Conservation (phyloP, 2,113 vertebrate species). For the Macrotis lagotis region DNA sequence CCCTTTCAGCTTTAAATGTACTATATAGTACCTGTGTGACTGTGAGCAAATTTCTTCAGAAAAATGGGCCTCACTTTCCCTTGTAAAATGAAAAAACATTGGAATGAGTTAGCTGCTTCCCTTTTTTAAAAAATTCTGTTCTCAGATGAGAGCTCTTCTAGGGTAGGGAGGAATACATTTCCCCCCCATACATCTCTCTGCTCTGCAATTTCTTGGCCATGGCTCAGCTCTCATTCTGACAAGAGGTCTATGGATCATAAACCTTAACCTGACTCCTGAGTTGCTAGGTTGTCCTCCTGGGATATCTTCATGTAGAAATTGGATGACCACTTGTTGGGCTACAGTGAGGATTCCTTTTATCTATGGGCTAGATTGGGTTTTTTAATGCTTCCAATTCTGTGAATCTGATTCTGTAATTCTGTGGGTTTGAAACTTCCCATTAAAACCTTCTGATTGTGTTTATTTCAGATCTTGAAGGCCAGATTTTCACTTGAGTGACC, state of each 20-base stretch:
- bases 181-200: neutral
- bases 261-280: neutral
- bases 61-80: neutral
- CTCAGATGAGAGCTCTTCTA: too few relatives aligned
- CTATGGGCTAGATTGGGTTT: too few relatives aligned
- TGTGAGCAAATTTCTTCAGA: neutral
- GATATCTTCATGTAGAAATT: neutral
- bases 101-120: neutral
- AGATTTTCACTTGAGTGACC: neutral
- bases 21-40: neutral
- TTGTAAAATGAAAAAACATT: neutral
- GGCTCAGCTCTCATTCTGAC: neutral
- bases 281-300: neutral
- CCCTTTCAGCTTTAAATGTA: neutral
- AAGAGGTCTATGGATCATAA: neutral
- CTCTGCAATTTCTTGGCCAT: neutral
- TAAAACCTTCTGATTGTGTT: neutral
- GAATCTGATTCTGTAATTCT: neutral
- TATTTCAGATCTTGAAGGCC: too few relatives aligned
- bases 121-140: neutral
- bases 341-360: neutral
- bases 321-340: neutral
- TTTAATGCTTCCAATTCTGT: neutral
- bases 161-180: too few relatives aligned
- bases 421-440: neutral